phyloP scores from a whole-genome alignment of 2,113 vertebrate genomes.

The Proteles cristata region DNA sequence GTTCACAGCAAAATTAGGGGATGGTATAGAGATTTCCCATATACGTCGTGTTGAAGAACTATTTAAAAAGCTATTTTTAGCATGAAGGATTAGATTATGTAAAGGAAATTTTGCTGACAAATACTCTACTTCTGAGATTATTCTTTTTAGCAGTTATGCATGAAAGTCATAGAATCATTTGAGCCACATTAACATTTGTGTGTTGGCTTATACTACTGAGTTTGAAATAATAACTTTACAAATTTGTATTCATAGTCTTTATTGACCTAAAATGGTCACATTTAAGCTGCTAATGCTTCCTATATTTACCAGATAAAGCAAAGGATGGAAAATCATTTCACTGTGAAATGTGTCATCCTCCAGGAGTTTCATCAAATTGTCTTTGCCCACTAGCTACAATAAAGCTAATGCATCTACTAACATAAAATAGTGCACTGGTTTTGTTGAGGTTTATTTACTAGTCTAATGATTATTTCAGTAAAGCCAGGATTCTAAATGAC shows the following conservation, averaged over 20 bases:
- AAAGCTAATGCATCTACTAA: slow-evolving; percentile 73
- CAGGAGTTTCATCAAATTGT: slow-evolving; percentile 71
- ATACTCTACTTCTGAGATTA: neutral
- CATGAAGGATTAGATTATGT: neutral
- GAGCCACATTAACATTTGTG: neutral
- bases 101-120: neutral
- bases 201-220: slow-evolving; percentile 35
- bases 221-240: slow-evolving; percentile 53
- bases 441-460: slow-evolving; percentile 75
- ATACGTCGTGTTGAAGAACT: neutral
- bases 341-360: slow-evolving; percentile 73
- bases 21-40: neutral
- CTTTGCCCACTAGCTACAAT: slow-evolving; percentile 76
- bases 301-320: slow-evolving; percentile 63
- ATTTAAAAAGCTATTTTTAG: slow-evolving; percentile 3
- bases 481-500: slow-evolving; percentile 71
- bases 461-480: slow-evolving; percentile 73
- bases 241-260: slow-evolving; percentile 65
- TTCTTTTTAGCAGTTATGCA: neutral
- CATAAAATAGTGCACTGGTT: slow-evolving; percentile 72
- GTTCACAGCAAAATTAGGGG: neutral
- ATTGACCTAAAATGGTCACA: slow-evolving; percentile 63
- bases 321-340: slow-evolving; percentile 72
- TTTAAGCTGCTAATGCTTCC: slow-evolving; percentile 54
- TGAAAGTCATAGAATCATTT: slow-evolving; percentile 1